Conservation (phyloP, 2,888 invertebrate genomes). For the Drosophila yooni region DNA sequence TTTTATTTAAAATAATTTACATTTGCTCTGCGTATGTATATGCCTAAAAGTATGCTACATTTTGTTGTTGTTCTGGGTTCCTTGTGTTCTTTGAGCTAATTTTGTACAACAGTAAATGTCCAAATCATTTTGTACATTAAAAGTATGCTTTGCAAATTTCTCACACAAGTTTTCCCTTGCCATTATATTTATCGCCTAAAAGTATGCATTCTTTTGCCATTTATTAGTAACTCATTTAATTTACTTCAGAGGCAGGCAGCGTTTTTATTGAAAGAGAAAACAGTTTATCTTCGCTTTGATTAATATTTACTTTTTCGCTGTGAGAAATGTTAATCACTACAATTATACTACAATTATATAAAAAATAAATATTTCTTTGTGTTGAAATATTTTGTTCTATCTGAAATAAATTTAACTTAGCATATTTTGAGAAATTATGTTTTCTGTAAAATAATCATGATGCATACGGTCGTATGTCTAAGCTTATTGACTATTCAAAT, state of each 20-base stretch:
- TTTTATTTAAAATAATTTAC: not conserved
- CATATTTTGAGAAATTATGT: not conserved
- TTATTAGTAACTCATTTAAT: not conserved
- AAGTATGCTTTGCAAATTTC: not conserved
- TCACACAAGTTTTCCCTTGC: not conserved
- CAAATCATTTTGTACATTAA: not conserved
- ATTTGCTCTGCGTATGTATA: not conserved
- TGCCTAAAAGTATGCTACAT: not conserved
- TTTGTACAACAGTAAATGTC: not conserved
- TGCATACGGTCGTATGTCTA: not conserved
- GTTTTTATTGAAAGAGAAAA: not conserved
- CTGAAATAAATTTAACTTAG: not conserved
- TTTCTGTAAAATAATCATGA: not conserved
- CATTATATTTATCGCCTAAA: not conserved
- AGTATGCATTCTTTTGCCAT: not conserved
- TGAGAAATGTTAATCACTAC: not conserved
- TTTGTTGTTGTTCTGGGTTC: not conserved
- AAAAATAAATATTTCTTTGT: not conserved
- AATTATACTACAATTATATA: too few relatives aligned
- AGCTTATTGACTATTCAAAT: not conserved
- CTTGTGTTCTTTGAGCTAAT: too few relatives aligned
- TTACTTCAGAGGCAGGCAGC: not conserved
- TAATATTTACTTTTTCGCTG: not conserved
- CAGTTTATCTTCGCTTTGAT: not conserved
- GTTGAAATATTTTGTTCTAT: not conserved